Evolutionary conservation across 2,113 vertebrate species (phyloP).

Genomic region (Pandion haliaetus): DNA sequence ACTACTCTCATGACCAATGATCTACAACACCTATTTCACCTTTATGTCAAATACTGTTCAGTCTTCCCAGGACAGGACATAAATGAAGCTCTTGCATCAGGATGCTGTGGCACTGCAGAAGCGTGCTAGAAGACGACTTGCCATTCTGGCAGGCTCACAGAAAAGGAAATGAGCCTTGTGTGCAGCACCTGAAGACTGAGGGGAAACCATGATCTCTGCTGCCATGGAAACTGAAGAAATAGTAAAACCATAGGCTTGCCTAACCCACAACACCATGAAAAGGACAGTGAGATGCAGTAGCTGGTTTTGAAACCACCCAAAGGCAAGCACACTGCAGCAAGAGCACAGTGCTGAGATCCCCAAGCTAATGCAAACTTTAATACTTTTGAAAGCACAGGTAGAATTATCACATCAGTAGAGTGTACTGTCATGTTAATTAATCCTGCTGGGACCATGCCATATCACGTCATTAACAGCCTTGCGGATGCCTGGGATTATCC

Average conservation of each 20-base stretch:
- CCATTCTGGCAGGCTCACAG: neutral
- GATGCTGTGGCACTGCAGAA: neutral
- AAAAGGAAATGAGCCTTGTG: neutral
- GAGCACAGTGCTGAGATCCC: neutral
- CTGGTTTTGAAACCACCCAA: neutral
- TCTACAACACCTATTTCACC: neutral
- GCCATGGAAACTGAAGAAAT: neutral
- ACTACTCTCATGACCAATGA: neutral
- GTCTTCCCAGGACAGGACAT: neutral
- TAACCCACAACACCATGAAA: neutral
- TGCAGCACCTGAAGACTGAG: neutral
- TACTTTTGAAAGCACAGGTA: neutral
- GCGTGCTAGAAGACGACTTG: neutral
- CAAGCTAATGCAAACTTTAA: neutral
- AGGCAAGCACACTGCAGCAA: neutral
- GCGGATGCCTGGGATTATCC: neutral
- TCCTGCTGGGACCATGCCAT: neutral
- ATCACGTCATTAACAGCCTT: neutral
- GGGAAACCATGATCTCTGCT: neutral
- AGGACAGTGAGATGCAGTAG: neutral
- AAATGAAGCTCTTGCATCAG: neutral
- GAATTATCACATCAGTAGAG: neutral
- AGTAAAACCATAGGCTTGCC: neutral
- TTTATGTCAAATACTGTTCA: neutral
- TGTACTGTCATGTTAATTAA: neutral